Evolutionary conservation across 92 coral and sea anemone species (phyloP).

Genomic region (Pocillopora meandrina): DNA sequence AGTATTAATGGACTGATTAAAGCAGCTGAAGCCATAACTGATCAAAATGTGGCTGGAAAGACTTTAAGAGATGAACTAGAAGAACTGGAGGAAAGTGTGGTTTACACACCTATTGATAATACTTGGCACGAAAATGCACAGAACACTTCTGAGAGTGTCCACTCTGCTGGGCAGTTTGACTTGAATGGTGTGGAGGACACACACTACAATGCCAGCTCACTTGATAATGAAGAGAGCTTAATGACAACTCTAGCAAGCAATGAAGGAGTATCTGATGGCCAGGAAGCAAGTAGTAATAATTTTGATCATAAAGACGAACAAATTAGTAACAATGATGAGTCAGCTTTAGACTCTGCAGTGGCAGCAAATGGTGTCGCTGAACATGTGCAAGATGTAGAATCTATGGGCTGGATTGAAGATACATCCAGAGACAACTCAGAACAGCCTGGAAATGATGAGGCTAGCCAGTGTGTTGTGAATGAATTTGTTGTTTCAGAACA

Average conservation of each 20-base stretch:
- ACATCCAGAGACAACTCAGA: background rate
- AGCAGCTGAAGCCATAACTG: conserved; percentile 82
- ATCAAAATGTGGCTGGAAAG: conserved; percentile 11
- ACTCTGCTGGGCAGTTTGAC: background rate
- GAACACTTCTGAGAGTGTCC: background rate
- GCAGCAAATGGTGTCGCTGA: background rate
- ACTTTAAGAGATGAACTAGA: background rate
- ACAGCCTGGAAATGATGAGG: background rate
- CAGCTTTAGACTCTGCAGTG: background rate
- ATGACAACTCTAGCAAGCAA: background rate
- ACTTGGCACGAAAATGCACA: too few relatives aligned
- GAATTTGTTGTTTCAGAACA: background rate
- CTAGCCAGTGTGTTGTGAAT: background rate
- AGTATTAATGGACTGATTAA: conserved; percentile 77
- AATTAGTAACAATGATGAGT: background rate
- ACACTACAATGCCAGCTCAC: background rate
- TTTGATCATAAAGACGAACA: background rate
- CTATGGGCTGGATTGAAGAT: background rate
- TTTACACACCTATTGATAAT: background rate
- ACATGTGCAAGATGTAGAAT: background rate
- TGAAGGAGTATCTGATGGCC: background rate
- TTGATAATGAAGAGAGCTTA: background rate
- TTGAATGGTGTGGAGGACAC: background rate
- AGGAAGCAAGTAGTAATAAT: background rate
- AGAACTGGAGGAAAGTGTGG: background rate